phyloP scores from a whole-genome alignment of 1,140 invertebrate genomes.

The Drosophila kikkawai region DNA sequence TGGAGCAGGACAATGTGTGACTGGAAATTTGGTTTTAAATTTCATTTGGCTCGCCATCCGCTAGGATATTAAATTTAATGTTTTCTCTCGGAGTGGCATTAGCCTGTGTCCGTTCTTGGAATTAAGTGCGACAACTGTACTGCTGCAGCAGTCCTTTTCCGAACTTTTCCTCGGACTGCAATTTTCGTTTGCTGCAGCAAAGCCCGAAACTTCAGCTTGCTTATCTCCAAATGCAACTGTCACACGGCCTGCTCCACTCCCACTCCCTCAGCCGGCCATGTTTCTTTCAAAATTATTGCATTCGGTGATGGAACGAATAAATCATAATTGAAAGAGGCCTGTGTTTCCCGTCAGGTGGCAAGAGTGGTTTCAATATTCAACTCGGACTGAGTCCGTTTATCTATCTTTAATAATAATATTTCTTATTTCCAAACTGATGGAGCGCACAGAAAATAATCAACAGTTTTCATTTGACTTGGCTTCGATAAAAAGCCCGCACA shows the following conservation, averaged over 20 bases:
- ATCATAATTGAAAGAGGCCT: constrained; percentile 18
- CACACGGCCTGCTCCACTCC: constrained; percentile 1
- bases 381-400: not conserved
- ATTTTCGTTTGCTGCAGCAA: constrained; percentile 34
- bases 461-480: constrained; percentile 68
- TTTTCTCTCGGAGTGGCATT: constrained; percentile 55
- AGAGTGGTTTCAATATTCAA: constrained; percentile 6
- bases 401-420: constrained; percentile 19
- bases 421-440: constrained; percentile 37
- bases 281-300: not conserved
- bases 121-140: constrained; percentile 57
- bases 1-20: constrained; percentile 35
- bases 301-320: constrained; percentile 22
- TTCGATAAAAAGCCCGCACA: constrained; percentile 37
- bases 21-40: constrained; percentile 70
- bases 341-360: not conserved
- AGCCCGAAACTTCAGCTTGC: constrained; percentile 21
- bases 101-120: constrained; percentile 47
- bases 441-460: constrained; percentile 62
- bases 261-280: not conserved
- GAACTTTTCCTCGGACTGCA: constrained; percentile 44
- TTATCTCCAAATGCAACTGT: constrained; percentile 63
- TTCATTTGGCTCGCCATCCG: constrained; percentile 64
- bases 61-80: constrained; percentile 73
- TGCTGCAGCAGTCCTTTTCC: constrained; percentile 14